Evolutionary conservation across 1,140 invertebrate species (phyloP).

Genomic region (Melanaphis sacchari): DNA sequence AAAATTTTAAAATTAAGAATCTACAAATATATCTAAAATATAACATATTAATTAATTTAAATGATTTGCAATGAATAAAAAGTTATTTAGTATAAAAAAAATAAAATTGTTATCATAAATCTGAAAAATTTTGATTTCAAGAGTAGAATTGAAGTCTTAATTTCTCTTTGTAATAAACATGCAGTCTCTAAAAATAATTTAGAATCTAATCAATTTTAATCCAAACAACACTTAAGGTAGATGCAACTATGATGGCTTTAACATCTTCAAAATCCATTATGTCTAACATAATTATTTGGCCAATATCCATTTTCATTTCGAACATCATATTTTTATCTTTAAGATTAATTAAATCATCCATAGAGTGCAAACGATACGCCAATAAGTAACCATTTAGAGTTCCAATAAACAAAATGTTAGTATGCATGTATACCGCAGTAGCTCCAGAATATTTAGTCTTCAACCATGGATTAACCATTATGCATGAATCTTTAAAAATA

Average conservation of each 20-base stretch:
- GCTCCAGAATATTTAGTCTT: background rate
- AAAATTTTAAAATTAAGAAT: slow-evolving; percentile 9
- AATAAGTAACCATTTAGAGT: slow-evolving; percentile 36
- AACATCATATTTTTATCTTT: background rate
- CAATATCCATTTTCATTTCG: background rate
- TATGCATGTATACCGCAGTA: slow-evolving; percentile 7
- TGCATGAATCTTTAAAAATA: background rate
- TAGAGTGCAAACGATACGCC: slow-evolving; percentile 15
- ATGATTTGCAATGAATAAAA: background rate
- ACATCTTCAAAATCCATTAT: slow-evolving; percentile 17
- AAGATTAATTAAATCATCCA: slow-evolving; percentile 18
- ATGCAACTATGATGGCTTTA: slow-evolving; percentile 1
- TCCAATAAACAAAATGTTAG: slow-evolving; percentile 36
- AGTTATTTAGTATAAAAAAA: no score
- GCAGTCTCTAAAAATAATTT: background rate
- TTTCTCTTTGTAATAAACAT: background rate
- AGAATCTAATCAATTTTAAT: slow-evolving; percentile 9
- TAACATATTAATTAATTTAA: background rate
- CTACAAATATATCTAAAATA: background rate
- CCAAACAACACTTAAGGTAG: background rate
- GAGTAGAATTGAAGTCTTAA: background rate
- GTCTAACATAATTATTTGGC: background rate
- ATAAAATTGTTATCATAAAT: background rate
- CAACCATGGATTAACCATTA: background rate
- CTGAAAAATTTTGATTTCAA: background rate